Conservation (phyloP, 2,888 invertebrate genomes). For the Axea sp. region DNA sequence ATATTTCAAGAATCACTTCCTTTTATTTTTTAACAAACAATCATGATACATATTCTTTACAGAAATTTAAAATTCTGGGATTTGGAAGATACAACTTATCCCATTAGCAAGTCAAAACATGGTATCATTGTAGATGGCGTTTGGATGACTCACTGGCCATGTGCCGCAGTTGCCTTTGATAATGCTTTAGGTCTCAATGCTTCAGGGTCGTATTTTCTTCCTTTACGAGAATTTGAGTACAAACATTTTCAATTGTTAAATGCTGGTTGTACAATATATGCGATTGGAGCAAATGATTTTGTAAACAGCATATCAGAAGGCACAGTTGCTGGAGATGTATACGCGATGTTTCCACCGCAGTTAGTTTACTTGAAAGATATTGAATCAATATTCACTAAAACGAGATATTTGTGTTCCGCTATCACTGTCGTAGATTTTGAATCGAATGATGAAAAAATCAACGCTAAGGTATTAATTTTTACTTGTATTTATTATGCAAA, state of each 20-base stretch:
- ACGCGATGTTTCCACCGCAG: conserved; percentile 79
- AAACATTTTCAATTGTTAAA: conserved; percentile 74
- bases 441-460: conserved; percentile 24
- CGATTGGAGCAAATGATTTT: conserved; percentile 80
- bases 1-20: no score
- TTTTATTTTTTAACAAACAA: not conserved
- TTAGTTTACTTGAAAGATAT: conserved; percentile 73
- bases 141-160: conserved; percentile 81
- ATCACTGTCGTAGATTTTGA: conserved; percentile 70
- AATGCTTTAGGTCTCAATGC: conserved; percentile 77
- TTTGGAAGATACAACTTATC: conserved; percentile 79
- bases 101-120: conserved; percentile 76
- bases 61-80: conserved; percentile 87
- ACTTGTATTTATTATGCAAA: not conserved
- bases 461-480: conserved; percentile 26
- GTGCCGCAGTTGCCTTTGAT: conserved; percentile 78
- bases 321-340: conserved; percentile 80
- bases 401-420: conserved; percentile 68
- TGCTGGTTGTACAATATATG: conserved; percentile 78
- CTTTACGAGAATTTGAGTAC: conserved; percentile 75
- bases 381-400: conserved; percentile 65
- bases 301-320: conserved; percentile 80
- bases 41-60: conserved; percentile 81
- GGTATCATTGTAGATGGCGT: conserved; percentile 80
- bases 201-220: conserved; percentile 74